A percentile compares a stretch with the other conserved stretches of the same genome.
phyloP scores from a whole-genome alignment of 2,113 vertebrate genomes.

The Aptenodytes patagonicus region DNA sequence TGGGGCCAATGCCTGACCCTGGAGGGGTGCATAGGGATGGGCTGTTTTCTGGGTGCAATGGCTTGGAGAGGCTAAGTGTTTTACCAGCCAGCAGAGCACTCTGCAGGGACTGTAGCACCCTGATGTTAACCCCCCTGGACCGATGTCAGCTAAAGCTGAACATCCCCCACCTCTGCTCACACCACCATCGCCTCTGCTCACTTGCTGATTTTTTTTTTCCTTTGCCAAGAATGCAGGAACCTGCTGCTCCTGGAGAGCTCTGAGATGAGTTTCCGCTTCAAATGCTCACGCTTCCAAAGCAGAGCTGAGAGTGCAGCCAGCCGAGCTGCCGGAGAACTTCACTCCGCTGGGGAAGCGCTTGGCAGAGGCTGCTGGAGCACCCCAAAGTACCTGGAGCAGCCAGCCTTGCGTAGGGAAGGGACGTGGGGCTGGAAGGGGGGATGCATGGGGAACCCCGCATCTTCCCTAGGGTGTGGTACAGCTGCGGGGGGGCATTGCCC shows the following conservation, averaged over 20 bases:
- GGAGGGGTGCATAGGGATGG: background rate
- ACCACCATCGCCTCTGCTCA: background rate
- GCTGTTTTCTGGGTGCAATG: background rate
- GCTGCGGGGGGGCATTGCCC: background rate
- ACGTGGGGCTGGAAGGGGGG: background rate
- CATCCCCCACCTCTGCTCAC: background rate
- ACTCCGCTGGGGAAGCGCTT: fast-evolving
- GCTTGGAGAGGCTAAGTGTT: background rate
- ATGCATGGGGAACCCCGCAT: fast-evolving
- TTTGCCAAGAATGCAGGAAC: background rate
- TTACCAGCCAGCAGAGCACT: background rate
- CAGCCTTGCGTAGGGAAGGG: fast-evolving
- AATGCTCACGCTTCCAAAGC: fast-evolving
- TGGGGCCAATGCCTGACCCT: background rate
- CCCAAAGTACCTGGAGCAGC: background rate
- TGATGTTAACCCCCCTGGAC: fast-evolving
- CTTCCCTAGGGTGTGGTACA: fast-evolving
- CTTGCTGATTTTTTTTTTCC: background rate
- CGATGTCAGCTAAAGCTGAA: background rate
- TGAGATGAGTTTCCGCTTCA: background rate
- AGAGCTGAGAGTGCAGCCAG: background rate
- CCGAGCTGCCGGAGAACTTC: fast-evolving
- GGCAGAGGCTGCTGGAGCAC: background rate
- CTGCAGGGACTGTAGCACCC: background rate
- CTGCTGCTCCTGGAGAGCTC: background rate